Conservation (phyloP, 2,888 invertebrate genomes). For the Drosophila paramelanica region DNA sequence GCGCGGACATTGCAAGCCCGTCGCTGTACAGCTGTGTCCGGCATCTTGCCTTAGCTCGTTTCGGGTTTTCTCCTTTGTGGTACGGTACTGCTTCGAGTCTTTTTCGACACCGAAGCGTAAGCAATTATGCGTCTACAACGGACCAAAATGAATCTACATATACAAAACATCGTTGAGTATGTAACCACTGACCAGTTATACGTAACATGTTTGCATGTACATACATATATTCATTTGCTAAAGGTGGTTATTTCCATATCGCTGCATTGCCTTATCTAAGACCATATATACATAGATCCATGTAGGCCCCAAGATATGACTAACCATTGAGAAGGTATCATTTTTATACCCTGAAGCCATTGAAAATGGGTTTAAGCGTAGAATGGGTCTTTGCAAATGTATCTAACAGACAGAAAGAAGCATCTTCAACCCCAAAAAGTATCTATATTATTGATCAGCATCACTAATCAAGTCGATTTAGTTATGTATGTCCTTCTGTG, state of each 20-base stretch:
- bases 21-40: conserved; percentile 51
- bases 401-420: too few species aligned
- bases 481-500: too few species aligned
- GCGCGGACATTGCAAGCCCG: conserved; percentile 52
- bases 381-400: too few species aligned
- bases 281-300: neutral
- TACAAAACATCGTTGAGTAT: conserved; percentile 1
- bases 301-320: too few species aligned
- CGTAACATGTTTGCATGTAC: neutral
- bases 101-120: conserved; percentile 28
- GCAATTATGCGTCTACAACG: conserved; percentile 48
- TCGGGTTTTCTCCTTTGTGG: conserved; percentile 40
- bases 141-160: conserved; percentile 10
- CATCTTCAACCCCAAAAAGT: too few species aligned
- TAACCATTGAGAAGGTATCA: too few species aligned
- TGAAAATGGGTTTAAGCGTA: too few species aligned
- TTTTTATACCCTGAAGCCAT: too few species aligned
- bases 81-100: conserved; percentile 20
- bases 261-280: neutral
- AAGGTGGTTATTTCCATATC: neutral
- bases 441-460: too few species aligned
- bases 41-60: conserved; percentile 53
- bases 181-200: neutral
- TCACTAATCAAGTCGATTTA: too few species aligned
- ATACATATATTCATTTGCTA: neutral